Evolutionary conservation across 2,888 invertebrate genomes (phyloP), one percentile per base, ranked within the genome.

Genomic region (Lasioglossum malachurum): DNA sequence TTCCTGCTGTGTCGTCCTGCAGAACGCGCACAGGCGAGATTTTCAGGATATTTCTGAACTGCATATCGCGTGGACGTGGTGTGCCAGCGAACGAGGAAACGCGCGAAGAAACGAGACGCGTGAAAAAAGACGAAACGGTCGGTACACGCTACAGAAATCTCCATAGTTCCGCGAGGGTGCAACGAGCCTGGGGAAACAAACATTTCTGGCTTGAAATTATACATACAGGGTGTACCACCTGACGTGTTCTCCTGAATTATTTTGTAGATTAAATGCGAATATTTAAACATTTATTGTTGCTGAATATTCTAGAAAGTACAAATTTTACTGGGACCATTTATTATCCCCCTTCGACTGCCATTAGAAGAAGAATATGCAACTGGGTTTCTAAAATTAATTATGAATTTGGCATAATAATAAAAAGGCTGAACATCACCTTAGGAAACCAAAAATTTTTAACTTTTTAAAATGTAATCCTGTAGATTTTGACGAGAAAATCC

Each of bases 11-110:
- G 69, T 69, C 83, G 67, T 41, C 46, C 74, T 27, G 27, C 82
- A 53, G 31, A 14, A 7, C 75, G 72, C n/a, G 73, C 73, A 44
- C 73, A 3, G 27, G 44, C 44, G 53, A 67, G 86, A 75, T 81
- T 84, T 81, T 53, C 72, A 35, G 23, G 71, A 80, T 80, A 80
- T 81, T 78, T 49, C 72, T n/a, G 75, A 84, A 77, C 71, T 41
- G 57, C 49, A 23, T 57, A 71, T 84, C 75, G 75, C 49, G n/a
- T 38, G 72, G 27, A 74, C 83, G 82, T 74, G 82, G 4, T 23
- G 67, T 16, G 74, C 27, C 76, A 82, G 41, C 35, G 67, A 77
- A 82, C 67, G 82, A 67, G 67, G 57, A 75, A 31, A 41, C 57
- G 67, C 35, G 69, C 69, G 60, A 41, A 49, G 83, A 31, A 53